A percentile compares a stretch with the other conserved stretches of the same genome.
Evolutionary conservation across 64 coral and sea anemone genomes (phyloP).

Genomic region (Pocillopora damicornis): DNA sequence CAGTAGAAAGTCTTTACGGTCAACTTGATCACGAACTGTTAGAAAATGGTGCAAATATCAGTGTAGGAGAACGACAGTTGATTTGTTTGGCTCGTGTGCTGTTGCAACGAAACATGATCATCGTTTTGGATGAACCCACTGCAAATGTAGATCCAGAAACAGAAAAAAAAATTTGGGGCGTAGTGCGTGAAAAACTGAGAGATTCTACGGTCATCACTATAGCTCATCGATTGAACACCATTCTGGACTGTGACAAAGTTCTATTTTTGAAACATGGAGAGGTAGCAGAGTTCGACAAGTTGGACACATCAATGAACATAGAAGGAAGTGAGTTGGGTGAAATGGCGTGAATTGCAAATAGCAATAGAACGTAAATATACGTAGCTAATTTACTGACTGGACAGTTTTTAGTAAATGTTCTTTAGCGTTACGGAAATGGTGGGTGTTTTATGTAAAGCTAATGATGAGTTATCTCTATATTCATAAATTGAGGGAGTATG

Average conservation of each 20-base stretch:
- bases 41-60: not conserved
- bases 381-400: too few species aligned
- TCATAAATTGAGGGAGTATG: too few species aligned
- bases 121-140: conserved; percentile 37
- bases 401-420: too few species aligned
- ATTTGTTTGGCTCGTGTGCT: conserved; percentile 11
- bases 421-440: too few species aligned
- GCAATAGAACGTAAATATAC: too few species aligned
- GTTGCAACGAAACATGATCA: conserved; percentile 2
- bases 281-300: conserved; percentile 10
- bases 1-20: too few species aligned
- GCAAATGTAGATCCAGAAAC: conserved; percentile 40
- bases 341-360: too few species aligned
- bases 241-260: conserved; percentile 23
- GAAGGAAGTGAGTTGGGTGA: too few species aligned
- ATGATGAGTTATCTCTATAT: too few species aligned
- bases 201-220: conserved; percentile 43
- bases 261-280: conserved; percentile 13
- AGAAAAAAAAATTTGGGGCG: conserved; percentile 9
- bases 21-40: not conserved
- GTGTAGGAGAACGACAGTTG: conserved; percentile 44
- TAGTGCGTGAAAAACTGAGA: conserved; percentile 11
- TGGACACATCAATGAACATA: too few species aligned
- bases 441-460: too few species aligned
- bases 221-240: conserved; percentile 46